Base-by-base conservation (phyloP, 1,140 invertebrate genomes). In the Dendrolimus kikuchii region DNA sequence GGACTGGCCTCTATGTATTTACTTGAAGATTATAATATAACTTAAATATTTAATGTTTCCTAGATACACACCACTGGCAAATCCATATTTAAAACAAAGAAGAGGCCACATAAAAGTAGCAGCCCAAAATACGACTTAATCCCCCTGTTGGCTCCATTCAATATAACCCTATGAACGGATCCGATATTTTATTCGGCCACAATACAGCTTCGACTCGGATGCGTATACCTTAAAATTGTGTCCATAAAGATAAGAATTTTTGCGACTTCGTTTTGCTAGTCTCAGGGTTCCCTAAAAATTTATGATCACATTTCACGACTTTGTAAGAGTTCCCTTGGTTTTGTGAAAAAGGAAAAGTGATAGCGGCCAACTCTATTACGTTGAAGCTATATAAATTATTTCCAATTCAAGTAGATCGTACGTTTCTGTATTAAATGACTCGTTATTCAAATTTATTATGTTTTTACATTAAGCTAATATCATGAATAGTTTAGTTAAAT, bases 231-330 rank as follows among this genome's bases (percentile, higher is more conserved):
- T 66, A 66, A 69, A 72, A 69, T 71, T 62, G 62, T 62, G 62
- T 66, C 53, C 62, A 67, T 73, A 67, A 70, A 73, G 63, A 73
- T 68, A 73, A 70, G 65, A 70, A 68, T 73, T 65, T 68, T 65
- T 64, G 63, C 52, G 67, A 69, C 57, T 69, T 65, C 60, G 59
- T 60, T 66, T 64, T 51, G 53, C 62, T 52, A 59, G 59, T 62
- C 47, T 64, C 47, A 48, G 51, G 64, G 58, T 59, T 63, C 62
- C 56, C 56, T 67, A 56, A 66, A 60, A 67, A 62, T 73, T 65
- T 70, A 73, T 70, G 65, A 66, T 60, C 59, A 56, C 50, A 63
- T 70, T 68, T 68, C 60, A 69, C 58, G 61, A 60, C 57, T 69
- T 67, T 55, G 59, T 53, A 59, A 60, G 59, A 61, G 57, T 65